Conservation (phyloP, 2,888 invertebrate species). For the Coleophora flavipennella region DNA sequence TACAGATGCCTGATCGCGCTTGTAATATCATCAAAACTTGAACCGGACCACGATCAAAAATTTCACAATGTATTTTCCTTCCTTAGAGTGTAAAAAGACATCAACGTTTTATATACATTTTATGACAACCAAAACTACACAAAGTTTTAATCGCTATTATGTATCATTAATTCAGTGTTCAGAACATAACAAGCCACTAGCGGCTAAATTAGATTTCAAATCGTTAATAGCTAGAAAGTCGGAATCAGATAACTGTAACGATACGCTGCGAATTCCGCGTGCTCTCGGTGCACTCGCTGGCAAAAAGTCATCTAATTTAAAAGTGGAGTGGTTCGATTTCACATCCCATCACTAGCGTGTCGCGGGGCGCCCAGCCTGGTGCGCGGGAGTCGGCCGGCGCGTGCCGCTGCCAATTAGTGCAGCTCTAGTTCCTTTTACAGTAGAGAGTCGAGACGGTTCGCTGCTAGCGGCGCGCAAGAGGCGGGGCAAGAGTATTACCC, state of each 20-base stretch:
- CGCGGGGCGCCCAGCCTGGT: slow-evolving; percentile 28
- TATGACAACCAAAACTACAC: slow-evolving; percentile 8
- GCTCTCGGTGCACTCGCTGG: slow-evolving; percentile 37
- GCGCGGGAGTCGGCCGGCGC: slow-evolving; percentile 35
- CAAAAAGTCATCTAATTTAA: slow-evolving; percentile 56
- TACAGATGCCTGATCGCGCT: slow-evolving; percentile 10
- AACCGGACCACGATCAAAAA: slow-evolving; percentile 37
- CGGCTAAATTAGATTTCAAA: slow-evolving; percentile 3
- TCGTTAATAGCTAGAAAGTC: slow-evolving; percentile 7
- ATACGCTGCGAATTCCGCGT: slow-evolving; percentile 37
- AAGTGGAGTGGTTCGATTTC: slow-evolving; percentile 59
- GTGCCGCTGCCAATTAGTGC: slow-evolving; percentile 69
- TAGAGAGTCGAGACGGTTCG: slow-evolving; percentile 59
- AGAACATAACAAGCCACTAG: too few species aligned
- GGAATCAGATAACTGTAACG: slow-evolving; percentile 42
- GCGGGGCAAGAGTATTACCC: slow-evolving; percentile 40
- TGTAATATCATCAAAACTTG: slow-evolving; percentile 8
- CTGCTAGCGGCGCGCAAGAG: slow-evolving; percentile 32
- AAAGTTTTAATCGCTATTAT: too few species aligned
- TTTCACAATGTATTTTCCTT: slow-evolving; percentile 52
- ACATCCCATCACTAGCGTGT: slow-evolving; percentile 65
- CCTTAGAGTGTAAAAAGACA: not conserved
- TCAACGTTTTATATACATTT: slow-evolving; percentile 5
- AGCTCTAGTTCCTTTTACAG: slow-evolving; percentile 66
- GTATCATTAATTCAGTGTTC: too few species aligned